These are phyloP conservation scores for Hexactinellida sp. DNA, from an alignment of 37 sponge, comb jelly and placozoan species.

Conservation along the genomic window DNA sequence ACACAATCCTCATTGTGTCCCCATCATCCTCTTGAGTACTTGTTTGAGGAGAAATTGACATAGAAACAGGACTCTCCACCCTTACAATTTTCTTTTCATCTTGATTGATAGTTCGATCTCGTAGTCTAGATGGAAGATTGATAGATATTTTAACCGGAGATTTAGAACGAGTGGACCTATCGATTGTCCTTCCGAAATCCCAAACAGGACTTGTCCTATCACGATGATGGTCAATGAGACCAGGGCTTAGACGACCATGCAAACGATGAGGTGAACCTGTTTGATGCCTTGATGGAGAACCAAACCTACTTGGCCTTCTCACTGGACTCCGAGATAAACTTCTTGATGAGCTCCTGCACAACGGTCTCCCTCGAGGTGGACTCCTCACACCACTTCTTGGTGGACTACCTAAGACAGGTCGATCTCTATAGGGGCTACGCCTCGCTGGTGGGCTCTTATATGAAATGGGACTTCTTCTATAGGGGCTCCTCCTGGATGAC, in stretches of 20 bases:
- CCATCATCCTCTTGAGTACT: slow-evolving; percentile 6
- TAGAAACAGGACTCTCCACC: not conserved
- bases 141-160: not conserved
- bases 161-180: not conserved
- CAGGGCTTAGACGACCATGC: not conserved
- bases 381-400: not conserved
- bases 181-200: not conserved
- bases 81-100: not conserved
- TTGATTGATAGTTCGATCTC: not conserved
- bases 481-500: not conserved
- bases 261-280: not conserved
- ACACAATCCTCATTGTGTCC: not conserved
- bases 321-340: not conserved
- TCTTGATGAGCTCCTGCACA: no score
- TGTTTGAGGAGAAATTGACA: not conserved
- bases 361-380: no score
- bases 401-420: not conserved
- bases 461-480: not conserved
- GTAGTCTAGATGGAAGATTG: not conserved
- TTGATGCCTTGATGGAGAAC: no score
- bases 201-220: slow-evolving; percentile 11
- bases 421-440: not conserved
- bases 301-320: no score
- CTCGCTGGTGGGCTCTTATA: not conserved
- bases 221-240: not conserved